A percentile compares a stretch with the other conserved stretches of the same genome.
Conservation (phyloP, 2,888 invertebrate genomes). For the Euplexia lucipara region DNA sequence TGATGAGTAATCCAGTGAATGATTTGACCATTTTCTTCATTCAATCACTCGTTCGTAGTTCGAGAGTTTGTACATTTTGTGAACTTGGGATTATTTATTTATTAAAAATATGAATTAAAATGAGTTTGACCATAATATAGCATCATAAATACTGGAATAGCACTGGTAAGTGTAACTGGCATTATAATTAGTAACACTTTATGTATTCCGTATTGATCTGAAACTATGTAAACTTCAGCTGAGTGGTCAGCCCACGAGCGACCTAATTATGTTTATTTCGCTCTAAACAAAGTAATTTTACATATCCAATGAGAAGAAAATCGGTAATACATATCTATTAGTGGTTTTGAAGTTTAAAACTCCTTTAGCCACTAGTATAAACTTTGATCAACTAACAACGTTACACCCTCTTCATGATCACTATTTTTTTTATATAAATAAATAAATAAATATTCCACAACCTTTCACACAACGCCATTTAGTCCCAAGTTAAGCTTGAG, state of each 20-base stretch:
- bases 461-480: too few species aligned
- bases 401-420: slow-evolving; percentile 4
- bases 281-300: neutral
- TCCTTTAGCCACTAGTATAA: neutral
- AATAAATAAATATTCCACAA: too few species aligned
- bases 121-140: slow-evolving; percentile 31
- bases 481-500: too few species aligned
- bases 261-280: slow-evolving; percentile 57
- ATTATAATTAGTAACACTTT: neutral
- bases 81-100: slow-evolving; percentile 28
- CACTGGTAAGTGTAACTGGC: slow-evolving; percentile 63
- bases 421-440: neutral
- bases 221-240: slow-evolving; percentile 45
- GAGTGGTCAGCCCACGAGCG: slow-evolving; percentile 54
- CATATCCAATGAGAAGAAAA: neutral
- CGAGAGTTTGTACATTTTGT: slow-evolving; percentile 50
- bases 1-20: slow-evolving; percentile 61
- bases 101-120: slow-evolving; percentile 54
- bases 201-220: slow-evolving; percentile 19
- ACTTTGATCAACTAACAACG: neutral
- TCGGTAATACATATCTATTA: neutral
- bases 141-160: slow-evolving; percentile 26
- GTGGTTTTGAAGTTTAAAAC: neutral
- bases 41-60: slow-evolving; percentile 24
- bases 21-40: slow-evolving; percentile 16